phyloP scores from a whole-genome alignment of 2,888 invertebrate species.

The Deladenus siricidicola region DNA sequence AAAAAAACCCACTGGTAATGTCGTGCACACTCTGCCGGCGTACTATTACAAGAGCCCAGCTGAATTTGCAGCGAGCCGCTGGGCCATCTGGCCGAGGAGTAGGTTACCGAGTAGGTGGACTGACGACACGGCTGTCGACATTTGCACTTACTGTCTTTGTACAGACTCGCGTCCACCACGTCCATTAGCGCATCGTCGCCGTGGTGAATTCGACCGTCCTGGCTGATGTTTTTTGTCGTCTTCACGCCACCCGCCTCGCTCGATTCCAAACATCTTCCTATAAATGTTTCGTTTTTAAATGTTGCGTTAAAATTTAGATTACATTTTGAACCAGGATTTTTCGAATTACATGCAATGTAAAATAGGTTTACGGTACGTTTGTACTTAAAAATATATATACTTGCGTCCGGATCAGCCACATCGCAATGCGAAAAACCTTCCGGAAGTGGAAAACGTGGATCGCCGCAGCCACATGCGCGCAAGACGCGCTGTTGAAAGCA shows the following conservation, averaged over 20 bases:
- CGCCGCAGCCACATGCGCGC: slow-evolving; percentile 48
- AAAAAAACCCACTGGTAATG: slow-evolving; percentile 43
- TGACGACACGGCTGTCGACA: slow-evolving; percentile 50
- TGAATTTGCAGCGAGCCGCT: slow-evolving; percentile 45
- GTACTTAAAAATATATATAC: slow-evolving; percentile 27
- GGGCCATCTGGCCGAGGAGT: slow-evolving; percentile 51
- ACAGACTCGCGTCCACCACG: slow-evolving; percentile 40
- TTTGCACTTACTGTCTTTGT: slow-evolving; percentile 39
- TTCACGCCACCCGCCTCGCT: neutral
- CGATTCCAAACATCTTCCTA: slow-evolving; percentile 42
- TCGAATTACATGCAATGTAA: too few species aligned
- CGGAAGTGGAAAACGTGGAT: slow-evolving; percentile 49
- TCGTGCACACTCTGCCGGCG: slow-evolving; percentile 43
- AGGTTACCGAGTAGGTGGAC: slow-evolving; percentile 45
- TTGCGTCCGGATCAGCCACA: slow-evolving; percentile 39
- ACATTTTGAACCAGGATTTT: too few species aligned
- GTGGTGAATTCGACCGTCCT: neutral
- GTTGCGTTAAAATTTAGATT: neutral
- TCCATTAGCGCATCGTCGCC: slow-evolving; percentile 30
- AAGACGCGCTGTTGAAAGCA: slow-evolving; percentile 49
- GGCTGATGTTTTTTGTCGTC: neutral
- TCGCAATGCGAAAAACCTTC: slow-evolving; percentile 36
- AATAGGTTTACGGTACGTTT: too few species aligned
- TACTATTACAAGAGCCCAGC: slow-evolving; percentile 47
- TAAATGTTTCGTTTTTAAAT: slow-evolving; percentile 3